A percentile compares a stretch with the other conserved stretches of the same genome.
These are phyloP conservation scores for Aegithalos caudatus DNA, from an alignment of 2,113 vertebrate species.

Conservation along the genomic window DNA sequence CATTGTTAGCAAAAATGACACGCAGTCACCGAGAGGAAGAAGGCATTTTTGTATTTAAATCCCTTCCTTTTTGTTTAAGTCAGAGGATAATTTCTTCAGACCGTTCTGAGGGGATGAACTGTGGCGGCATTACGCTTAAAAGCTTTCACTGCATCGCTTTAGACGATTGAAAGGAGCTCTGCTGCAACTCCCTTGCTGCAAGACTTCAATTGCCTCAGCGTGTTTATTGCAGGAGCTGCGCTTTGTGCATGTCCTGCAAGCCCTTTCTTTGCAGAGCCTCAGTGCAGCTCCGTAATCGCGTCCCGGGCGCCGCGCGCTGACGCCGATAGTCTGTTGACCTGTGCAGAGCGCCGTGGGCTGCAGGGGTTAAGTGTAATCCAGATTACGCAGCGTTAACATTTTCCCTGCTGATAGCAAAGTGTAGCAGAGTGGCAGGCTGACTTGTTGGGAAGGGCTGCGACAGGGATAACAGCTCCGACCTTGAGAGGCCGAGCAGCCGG, in stretches of 20 bases:
- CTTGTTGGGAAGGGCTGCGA: constrained; percentile 45
- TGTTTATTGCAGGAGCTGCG: not conserved
- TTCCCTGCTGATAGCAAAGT: constrained; percentile 64
- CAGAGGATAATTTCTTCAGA: not conserved
- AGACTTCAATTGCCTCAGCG: rapidly evolving
- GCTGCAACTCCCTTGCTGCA: not conserved
- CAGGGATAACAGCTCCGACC: constrained; percentile 69
- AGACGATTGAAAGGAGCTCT: not conserved
- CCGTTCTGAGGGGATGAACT: not conserved
- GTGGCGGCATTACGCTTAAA: not conserved
- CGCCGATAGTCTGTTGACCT: too few relatives aligned
- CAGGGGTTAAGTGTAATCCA: constrained; percentile 51
- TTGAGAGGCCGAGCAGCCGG: constrained; percentile 63
- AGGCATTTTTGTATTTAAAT: constrained; percentile 20
- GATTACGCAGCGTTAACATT: constrained; percentile 61
- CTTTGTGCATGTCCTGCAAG: not conserved
- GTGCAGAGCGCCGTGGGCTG: not conserved
- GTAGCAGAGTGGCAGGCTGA: constrained; percentile 55
- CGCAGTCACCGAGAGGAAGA: not conserved
- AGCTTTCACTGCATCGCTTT: not conserved
- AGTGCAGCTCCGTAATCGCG: not conserved
- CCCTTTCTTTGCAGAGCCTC: not conserved
- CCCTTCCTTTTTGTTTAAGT: not conserved
- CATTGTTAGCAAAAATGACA: not conserved
- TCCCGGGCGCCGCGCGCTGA: not conserved